These are phyloP conservation scores for Halichoeres trimaculatus DNA, from an alignment of 2,113 vertebrate species.

Conservation along the genomic window DNA sequence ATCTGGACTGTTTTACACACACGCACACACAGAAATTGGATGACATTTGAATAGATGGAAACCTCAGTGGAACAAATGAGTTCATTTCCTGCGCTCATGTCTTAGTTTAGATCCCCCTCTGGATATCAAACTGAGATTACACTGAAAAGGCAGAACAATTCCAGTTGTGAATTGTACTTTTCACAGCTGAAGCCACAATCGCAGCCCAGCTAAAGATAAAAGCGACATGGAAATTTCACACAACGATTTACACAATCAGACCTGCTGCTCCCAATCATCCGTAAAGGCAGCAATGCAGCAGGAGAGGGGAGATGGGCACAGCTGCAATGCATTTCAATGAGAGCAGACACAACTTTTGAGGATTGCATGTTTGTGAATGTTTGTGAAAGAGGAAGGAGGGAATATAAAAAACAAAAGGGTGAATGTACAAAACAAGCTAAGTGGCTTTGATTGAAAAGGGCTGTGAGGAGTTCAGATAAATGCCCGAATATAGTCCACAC, in stretches of 20 bases:
- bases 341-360: too few relatives aligned
- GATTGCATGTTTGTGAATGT: too few relatives aligned
- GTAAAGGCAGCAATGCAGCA: conserved; percentile 44
- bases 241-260: conserved; percentile 47
- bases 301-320: conserved; percentile 4
- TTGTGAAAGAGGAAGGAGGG: too few relatives aligned
- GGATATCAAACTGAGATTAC: conserved; percentile 56
- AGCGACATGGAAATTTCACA: conserved; percentile 41
- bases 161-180: conserved; percentile 56
- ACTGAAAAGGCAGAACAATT: conserved; percentile 28
- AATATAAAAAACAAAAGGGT: too few relatives aligned
- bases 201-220: conserved; percentile 28
- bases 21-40: conserved; percentile 1
- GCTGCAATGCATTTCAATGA: too few relatives aligned
- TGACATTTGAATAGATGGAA: conserved; percentile 62
- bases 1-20: too few relatives aligned
- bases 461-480: too few relatives aligned
- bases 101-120: conserved; percentile 31
- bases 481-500: too few relatives aligned
- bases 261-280: conserved; percentile 61
- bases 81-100: conserved; percentile 48
- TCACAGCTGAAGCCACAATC: conserved; percentile 47
- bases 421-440: too few relatives aligned
- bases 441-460: too few relatives aligned
- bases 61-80: conserved; percentile 42